phyloP scores from a whole-genome alignment of 2,113 vertebrate species.

The Gorsachius goisagi region DNA sequence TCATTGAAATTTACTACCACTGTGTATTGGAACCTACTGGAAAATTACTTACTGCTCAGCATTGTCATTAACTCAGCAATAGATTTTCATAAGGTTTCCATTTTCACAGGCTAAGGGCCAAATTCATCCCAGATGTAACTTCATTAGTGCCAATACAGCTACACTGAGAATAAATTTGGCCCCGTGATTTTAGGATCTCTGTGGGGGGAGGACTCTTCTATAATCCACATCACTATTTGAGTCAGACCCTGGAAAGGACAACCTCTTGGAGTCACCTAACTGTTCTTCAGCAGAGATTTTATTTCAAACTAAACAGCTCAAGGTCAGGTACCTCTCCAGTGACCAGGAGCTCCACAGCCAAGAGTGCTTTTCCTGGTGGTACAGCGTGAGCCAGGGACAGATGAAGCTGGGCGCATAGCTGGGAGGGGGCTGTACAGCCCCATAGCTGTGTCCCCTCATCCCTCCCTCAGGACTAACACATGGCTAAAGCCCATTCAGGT shows the following conservation, averaged over 20 bases:
- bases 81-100: neutral
- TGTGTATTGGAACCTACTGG: slow-evolving; percentile 14
- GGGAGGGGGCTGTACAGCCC: neutral
- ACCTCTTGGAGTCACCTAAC: neutral
- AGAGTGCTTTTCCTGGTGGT: neutral
- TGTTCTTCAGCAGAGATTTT: neutral
- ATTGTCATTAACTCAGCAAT: slow-evolving; percentile 2
- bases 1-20: slow-evolving; percentile 11
- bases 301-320: neutral
- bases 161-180: neutral
- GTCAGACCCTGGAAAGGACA: neutral
- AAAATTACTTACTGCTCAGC: slow-evolving; percentile 30
- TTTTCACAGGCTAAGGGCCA: neutral
- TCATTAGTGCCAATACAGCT: neutral
- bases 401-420: neutral
- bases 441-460: neutral
- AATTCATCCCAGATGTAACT: slow-evolving; percentile 26
- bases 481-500: neutral
- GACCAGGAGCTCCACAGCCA: neutral
- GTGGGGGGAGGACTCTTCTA: accelerated
- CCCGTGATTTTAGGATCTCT: neutral
- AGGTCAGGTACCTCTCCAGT: neutral
- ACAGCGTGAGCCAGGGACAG: neutral
- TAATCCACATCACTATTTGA: neutral
- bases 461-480: no score